These are phyloP conservation scores for Chaitophorus viminalis DNA, from an alignment of 2,888 invertebrate species.

Conservation along the genomic window DNA sequence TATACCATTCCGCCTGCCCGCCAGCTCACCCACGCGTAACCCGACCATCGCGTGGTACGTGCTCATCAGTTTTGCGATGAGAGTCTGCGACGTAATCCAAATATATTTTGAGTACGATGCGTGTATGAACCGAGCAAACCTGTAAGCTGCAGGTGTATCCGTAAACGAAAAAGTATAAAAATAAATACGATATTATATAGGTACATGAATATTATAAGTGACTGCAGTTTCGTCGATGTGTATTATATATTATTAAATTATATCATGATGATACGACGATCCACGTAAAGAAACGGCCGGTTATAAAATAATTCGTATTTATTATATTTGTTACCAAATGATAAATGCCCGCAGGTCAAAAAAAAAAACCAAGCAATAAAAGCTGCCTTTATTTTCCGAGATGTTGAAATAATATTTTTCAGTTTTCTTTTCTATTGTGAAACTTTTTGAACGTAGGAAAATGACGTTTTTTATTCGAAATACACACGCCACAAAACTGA, in stretches of 20 bases:
- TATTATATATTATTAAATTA: not conserved
- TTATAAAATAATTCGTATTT: not conserved
- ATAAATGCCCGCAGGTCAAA: not conserved
- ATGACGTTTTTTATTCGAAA: not conserved
- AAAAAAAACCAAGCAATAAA: not conserved
- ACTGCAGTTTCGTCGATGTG: not conserved
- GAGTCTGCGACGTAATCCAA: not conserved
- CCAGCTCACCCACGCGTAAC: not conserved
- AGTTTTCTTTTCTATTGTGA: not conserved
- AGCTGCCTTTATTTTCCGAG: not conserved
- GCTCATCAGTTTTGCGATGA: not conserved
- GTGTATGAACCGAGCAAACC: not conserved
- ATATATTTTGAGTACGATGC: not conserved
- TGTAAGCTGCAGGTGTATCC: not conserved
- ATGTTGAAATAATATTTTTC: not conserved
- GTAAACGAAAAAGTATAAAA: not conserved
- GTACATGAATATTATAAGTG: not conserved
- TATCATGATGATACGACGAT: not conserved
- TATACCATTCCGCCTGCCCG: not conserved
- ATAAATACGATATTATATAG: not conserved
- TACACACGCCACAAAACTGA: not conserved
- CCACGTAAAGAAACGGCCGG: not conserved
- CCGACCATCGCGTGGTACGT: not conserved
- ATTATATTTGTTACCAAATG: no score
- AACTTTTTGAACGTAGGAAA: not conserved